Conservation (phyloP, 2,888 invertebrate genomes). For the Spicauda simplicius region DNA sequence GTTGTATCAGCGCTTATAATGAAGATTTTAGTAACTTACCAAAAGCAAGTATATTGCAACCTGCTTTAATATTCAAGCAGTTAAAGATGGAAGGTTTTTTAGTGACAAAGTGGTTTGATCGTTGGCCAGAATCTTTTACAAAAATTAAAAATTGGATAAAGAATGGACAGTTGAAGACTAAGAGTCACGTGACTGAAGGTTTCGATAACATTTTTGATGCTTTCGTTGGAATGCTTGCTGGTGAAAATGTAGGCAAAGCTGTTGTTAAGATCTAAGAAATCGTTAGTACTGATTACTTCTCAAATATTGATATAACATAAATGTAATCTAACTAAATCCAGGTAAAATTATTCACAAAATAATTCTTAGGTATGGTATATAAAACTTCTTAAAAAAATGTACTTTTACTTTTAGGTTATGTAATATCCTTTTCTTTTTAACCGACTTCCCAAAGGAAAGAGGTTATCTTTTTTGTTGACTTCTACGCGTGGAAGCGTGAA, state of each 20-base stretch:
- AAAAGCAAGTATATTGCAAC: constrained; percentile 65
- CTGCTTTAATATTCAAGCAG: constrained; percentile 79
- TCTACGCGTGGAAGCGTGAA: no score
- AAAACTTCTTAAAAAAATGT: no score
- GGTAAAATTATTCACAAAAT: no score
- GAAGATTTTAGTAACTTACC: constrained; percentile 59
- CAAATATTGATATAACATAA: neutral
- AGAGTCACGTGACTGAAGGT: constrained; percentile 88
- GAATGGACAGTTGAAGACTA: constrained; percentile 87
- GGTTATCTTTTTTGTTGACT: no score
- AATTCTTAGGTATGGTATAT: no score
- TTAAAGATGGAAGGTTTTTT: constrained; percentile 87
- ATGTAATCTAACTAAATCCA: no score
- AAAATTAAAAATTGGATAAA: constrained; percentile 86
- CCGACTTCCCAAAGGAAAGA: no score
- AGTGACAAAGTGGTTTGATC: constrained; percentile 77
- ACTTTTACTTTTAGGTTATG: no score
- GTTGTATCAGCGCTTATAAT: constrained; percentile 84
- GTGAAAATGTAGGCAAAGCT: constrained; percentile 89
- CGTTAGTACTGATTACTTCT: neutral
- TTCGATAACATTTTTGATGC: constrained; percentile 89
- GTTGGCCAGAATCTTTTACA: constrained; percentile 85
- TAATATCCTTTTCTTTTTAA: no score
- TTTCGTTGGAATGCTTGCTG: constrained; percentile 86
- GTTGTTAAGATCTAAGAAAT: constrained; percentile 83